Conservation (phyloP, 2,888 invertebrate species). For the Philopedon plagiatum region DNA sequence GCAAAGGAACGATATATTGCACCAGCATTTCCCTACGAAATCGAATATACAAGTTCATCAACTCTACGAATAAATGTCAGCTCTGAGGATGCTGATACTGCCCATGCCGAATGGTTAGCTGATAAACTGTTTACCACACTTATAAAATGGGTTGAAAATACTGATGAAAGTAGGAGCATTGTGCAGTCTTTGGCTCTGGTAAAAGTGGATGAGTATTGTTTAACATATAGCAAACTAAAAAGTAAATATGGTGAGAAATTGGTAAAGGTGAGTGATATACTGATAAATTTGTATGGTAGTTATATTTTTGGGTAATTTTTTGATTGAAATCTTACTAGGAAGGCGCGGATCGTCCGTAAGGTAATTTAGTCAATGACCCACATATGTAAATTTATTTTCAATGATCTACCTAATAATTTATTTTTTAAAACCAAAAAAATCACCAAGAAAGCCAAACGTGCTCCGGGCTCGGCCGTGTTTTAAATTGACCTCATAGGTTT, state of each 20-base stretch:
- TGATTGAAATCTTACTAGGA: too few species aligned
- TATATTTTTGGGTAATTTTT: too few species aligned
- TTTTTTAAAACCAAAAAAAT: too few species aligned
- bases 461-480: too few species aligned
- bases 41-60: slow-evolving; percentile 59
- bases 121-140: slow-evolving; percentile 74
- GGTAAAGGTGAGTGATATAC: slow-evolving; percentile 73
- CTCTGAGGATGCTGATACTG: slow-evolving; percentile 66
- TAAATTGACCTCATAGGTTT: too few species aligned
- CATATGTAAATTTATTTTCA: too few species aligned
- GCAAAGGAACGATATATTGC: slow-evolving; percentile 65
- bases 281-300: not conserved
- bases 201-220: slow-evolving; percentile 78
- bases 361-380: too few species aligned
- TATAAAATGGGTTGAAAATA: slow-evolving; percentile 75
- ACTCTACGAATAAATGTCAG: slow-evolving; percentile 66
- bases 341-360: too few species aligned
- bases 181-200: slow-evolving; percentile 77
- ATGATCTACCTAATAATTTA: too few species aligned
- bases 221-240: slow-evolving; percentile 82
- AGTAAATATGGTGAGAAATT: slow-evolving; percentile 82
- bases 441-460: too few species aligned
- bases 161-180: slow-evolving; percentile 58
- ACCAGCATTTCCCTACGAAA: slow-evolving; percentile 70
- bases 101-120: slow-evolving; percentile 71